phyloP scores from a whole-genome alignment of 1,140 invertebrate genomes.

The Polypedilum vanderplanki region DNA sequence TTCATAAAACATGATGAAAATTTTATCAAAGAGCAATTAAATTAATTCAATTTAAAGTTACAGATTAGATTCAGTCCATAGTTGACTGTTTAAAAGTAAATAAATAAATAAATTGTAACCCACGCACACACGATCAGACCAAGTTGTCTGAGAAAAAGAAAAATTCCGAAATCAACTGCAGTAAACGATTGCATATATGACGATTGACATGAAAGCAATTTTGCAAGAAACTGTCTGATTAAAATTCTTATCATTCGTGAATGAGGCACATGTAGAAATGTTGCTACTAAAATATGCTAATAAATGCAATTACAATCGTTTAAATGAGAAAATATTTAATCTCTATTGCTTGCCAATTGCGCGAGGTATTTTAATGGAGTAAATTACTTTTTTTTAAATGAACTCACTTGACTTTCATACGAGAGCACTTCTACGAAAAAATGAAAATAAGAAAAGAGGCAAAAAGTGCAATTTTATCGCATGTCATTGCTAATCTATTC shows the following conservation, averaged over 20 bases:
- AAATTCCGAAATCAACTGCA: background rate
- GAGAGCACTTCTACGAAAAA: too few species aligned
- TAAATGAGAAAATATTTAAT: background rate
- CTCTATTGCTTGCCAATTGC: background rate
- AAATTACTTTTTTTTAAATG: background rate
- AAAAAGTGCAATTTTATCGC: conserved; percentile 5
- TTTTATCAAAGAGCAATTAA: too few species aligned
- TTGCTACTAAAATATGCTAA: too few species aligned
- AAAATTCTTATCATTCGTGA: conserved; percentile 23
- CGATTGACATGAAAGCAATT: background rate
- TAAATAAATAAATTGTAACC: background rate
- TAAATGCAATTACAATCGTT: background rate
- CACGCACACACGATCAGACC: background rate
- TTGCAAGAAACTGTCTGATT: conserved; percentile 19
- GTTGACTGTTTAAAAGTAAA: background rate
- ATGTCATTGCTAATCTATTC: conserved; percentile 12
- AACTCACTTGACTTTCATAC: too few species aligned
- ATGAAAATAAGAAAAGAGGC: too few species aligned
- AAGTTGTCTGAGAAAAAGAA: background rate
- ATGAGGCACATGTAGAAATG: too few species aligned
- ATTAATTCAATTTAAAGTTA: too few species aligned
- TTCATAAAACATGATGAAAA: too few species aligned
- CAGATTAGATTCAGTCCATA: too few species aligned
- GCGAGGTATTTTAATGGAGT: background rate
- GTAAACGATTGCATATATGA: background rate